Evolutionary conservation across 2,888 invertebrate genomes (phyloP), one percentile per base, ranked within the genome.

Genomic region (Plebejus melissa): DNA sequence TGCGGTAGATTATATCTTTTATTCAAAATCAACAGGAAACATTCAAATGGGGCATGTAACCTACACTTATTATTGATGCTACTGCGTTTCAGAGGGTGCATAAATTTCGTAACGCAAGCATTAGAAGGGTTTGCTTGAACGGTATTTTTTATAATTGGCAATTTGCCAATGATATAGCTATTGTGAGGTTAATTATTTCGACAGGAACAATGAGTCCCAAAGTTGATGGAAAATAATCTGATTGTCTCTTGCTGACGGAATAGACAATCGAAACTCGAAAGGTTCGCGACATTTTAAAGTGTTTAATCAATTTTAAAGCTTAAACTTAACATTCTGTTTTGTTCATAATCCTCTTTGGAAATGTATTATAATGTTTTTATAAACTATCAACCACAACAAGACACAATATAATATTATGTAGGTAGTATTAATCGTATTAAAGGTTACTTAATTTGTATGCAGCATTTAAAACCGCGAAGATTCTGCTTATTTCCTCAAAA

Each of bases 1-100:
- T 90, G 93, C 85, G 93, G 93, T 92, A 93, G 92, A 92, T 93
- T 91, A 91, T 91, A 93, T 92, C 92, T 90, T 90, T 92, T 90
- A 91, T 86, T 89, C 84, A 92, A 93, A 92, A 91, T 92, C 93
- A 92, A 93, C 93, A 92, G 93, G 93, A 93, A 92, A 88, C 90
- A 86, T 91, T 87, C 88, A 91, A 93, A 93, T 93, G 91, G 91
- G 89, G 91, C 92, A 92, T 93, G 91, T 93, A 93, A 93, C 93
- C 92, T 90, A 93, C 89, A 93, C 92, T 93, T 93, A 91, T 88
- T 89, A 89, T 89, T 88, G 90, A 90, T 88, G 91, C 90, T 86
- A 83, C 82, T 79, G 81, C 83, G 82, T 80, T 82, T 83, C 83
- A 80, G 87, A 91, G 93, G 93, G 93, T 93, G 88, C 91, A 93